These are phyloP conservation scores for Spheniscus humboldti DNA, from an alignment of 2,797 vertebrate species.

Conservation along the genomic window DNA sequence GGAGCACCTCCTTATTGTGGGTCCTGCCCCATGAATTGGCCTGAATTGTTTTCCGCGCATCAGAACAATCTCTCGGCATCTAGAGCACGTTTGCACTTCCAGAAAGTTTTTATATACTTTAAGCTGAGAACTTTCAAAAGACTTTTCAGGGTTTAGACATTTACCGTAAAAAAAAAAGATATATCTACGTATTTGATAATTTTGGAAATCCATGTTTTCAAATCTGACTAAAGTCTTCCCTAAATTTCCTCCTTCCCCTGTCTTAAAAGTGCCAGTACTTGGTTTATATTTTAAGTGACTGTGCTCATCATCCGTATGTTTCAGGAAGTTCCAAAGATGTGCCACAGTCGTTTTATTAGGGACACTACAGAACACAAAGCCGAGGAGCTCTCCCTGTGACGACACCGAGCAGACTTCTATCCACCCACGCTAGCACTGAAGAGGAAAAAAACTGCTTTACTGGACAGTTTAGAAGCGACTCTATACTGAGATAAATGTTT, in stretches of 20 bases:
- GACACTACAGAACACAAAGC: neutral
- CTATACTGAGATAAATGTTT: neutral
- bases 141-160: neutral
- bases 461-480: neutral
- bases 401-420: neutral
- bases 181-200: fast-evolving
- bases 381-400: neutral
- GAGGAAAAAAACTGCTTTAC: neutral
- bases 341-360: neutral
- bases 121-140: neutral
- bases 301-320: neutral
- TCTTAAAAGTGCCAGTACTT: neutral
- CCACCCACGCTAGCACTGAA: neutral
- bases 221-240: neutral
- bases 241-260: neutral
- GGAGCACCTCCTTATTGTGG: neutral
- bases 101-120: neutral
- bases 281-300: neutral
- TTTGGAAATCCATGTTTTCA: neutral
- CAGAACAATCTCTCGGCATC: neutral
- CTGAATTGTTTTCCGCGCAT: neutral
- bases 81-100: neutral
- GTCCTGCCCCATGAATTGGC: neutral
- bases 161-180: neutral
- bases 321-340: neutral